Base-by-base conservation (phyloP, 2,888 invertebrate species). In the Heliothis peltigera region DNA sequence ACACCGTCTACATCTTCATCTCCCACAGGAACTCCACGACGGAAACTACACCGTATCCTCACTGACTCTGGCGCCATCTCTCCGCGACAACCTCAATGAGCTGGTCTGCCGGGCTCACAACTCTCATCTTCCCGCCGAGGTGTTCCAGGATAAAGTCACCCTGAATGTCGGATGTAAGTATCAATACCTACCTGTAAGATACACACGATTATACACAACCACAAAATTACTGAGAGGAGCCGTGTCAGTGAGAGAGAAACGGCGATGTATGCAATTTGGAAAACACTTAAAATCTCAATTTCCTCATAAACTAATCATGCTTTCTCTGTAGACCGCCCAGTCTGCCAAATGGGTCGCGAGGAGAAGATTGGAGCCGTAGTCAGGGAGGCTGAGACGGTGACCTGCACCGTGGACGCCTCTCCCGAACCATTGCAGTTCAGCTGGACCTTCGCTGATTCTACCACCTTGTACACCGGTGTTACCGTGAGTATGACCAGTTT, bases 11-110 rank as follows among this genome's bases (percentile, higher is more conserved):
- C n/a, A n/a, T n/a, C n/a, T 21, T n/a, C 1, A 8, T n/a, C 6
- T 60, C 32, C 28, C 2, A 19, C 71, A 94, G 94, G 94, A 94
- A 61, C 83, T 91, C 0, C 90, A 91, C 58, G 92, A 93, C 46
- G 94, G 94, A 0, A 93, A 94, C 78, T 93, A 89, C 74, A 93
- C 93, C 0, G 90, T 94, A 2, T 94, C 94, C 0, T 92, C 93
- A 0, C 75, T 94, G 59, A 91, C 91, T 0, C 78, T 93, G 44
- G 86, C 89, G 2, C 91, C 92, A 0, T 89, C 92, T 0, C 74
- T 91, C 1, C 83, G 84, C 0, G 89, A 92, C 67, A 77, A 80
- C 47, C 83, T 82, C 2, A 87, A 84, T 1, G 81, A 87, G n/a
- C 81, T 94, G 21, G 77, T 84, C 7, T 94, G 94, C 72, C 80